phyloP scores from a whole-genome alignment of 2,888 invertebrate species.

The Habrosyne pyritoides region DNA sequence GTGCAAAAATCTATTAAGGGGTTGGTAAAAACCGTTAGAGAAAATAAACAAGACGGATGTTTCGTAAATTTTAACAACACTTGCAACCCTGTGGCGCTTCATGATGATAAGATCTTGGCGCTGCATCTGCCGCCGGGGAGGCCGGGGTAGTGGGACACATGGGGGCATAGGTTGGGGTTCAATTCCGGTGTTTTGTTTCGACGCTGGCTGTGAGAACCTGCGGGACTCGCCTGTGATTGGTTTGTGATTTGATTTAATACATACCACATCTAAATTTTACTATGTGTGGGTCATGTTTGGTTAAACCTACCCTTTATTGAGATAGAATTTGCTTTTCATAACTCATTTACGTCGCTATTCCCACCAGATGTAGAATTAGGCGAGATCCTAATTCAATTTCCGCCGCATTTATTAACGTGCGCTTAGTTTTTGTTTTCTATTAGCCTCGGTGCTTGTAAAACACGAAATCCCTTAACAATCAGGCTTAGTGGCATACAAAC shows the following conservation, averaged over 20 bases:
- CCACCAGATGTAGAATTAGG: slow-evolving; percentile 38
- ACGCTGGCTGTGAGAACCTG: slow-evolving; percentile 67
- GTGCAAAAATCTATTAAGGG: slow-evolving; percentile 33
- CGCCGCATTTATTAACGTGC: slow-evolving; percentile 48
- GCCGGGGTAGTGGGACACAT: slow-evolving; percentile 40
- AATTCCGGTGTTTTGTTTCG: slow-evolving; percentile 72
- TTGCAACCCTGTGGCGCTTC: slow-evolving; percentile 67
- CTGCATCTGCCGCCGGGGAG: slow-evolving; percentile 71
- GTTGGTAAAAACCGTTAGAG: slow-evolving; percentile 66
- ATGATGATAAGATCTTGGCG: slow-evolving; percentile 69
- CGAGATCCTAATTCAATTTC: slow-evolving; percentile 57
- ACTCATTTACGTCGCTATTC: not conserved
- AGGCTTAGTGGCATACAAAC: slow-evolving; percentile 72
- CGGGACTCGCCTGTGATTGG: slow-evolving; percentile 57
- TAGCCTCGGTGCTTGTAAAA: slow-evolving; percentile 58
- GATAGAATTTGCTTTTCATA: not conserved
- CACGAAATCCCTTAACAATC: slow-evolving; percentile 73
- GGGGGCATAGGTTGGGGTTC: slow-evolving; percentile 73
- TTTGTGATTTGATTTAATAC: slow-evolving; percentile 69
- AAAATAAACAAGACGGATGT: slow-evolving; percentile 65
- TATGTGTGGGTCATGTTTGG: slow-evolving; percentile 23
- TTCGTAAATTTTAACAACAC: slow-evolving; percentile 69
- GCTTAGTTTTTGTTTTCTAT: slow-evolving; percentile 65
- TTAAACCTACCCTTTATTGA: slow-evolving; percentile 22
- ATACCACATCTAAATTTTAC: slow-evolving; percentile 34